A percentile compares a stretch with the other conserved stretches of the same genome.
These are phyloP conservation scores for Drosophila biarmipes DNA, from an alignment of 1,140 invertebrate genomes.

Conservation along the genomic window DNA sequence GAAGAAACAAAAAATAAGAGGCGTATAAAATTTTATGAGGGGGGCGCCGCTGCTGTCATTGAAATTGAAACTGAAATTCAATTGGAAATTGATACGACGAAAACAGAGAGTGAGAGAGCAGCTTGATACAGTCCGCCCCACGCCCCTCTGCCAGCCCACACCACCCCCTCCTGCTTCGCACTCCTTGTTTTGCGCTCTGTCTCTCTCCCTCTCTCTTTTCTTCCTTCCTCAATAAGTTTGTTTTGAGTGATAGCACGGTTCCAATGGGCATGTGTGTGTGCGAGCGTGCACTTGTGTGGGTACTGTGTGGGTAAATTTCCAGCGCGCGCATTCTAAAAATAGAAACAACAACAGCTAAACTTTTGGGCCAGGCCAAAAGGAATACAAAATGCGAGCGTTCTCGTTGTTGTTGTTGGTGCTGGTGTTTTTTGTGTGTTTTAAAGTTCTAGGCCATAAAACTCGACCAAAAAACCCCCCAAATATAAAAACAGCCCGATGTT, in stretches of 20 bases:
- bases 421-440: conserved; percentile 26
- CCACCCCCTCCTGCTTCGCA: neutral
- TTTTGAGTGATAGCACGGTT: conserved; percentile 72
- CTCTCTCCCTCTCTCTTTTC: conserved; percentile 26
- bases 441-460: conserved; percentile 44
- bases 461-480: neutral
- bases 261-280: conserved; percentile 9
- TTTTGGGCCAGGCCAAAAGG: conserved; percentile 35
- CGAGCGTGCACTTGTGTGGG: conserved; percentile 21
- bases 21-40: conserved; percentile 39
- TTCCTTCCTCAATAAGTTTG: conserved; percentile 63
- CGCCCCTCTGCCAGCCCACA: neutral
- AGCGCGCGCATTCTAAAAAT: conserved; percentile 77
- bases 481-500: conserved; percentile 3
- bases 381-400: conserved; percentile 5
- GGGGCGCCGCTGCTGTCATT: conserved; percentile 23
- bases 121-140: neutral
- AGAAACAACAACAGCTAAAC: conserved; percentile 62
- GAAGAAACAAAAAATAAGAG: conserved; percentile 17
- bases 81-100: conserved; percentile 62
- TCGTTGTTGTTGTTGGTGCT: conserved; percentile 17
- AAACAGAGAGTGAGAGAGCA: conserved; percentile 20
- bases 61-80: conserved; percentile 66
- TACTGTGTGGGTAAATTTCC: conserved; percentile 74
- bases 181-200: neutral